Percentiles rank a stretch among this genome's conserved stretches.
Conservation (phyloP, 2,113 vertebrate genomes). For the Cyprinodon brontotheroides region DNA sequence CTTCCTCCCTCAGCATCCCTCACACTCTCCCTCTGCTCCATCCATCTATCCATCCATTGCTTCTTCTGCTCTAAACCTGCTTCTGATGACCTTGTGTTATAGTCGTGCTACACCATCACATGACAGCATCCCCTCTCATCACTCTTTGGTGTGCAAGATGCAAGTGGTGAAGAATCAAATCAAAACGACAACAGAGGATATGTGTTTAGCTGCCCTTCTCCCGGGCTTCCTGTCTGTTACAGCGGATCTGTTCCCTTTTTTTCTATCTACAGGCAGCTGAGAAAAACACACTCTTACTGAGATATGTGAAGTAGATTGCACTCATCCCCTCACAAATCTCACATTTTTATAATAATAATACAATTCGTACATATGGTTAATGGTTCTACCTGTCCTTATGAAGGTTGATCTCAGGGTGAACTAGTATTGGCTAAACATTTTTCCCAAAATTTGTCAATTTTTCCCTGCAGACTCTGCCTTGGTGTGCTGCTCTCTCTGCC, state of each 20-base stretch:
- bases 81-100: conserved; percentile 79
- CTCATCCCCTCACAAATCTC: conserved; percentile 9
- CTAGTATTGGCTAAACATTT: not conserved
- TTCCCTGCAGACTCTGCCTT: not conserved
- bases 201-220: conserved; percentile 30
- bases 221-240: conserved; percentile 60
- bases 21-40: conserved; percentile 32
- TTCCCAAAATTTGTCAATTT: not conserved
- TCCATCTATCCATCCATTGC: conserved; percentile 44
- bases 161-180: conserved; percentile 2
- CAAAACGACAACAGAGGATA: conserved; percentile 20
- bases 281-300: conserved; percentile 32
- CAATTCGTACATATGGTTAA: conserved; percentile 13
- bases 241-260: conserved; percentile 43
- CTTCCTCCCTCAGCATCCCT: conserved; percentile 77
- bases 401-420: not conserved
- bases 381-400: not conserved
- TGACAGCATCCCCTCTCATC: conserved; percentile 34
- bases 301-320: conserved; percentile 9
- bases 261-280: conserved; percentile 8
- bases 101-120: conserved; percentile 44
- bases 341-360: conserved; percentile 10
- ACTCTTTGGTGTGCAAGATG: conserved; percentile 26
- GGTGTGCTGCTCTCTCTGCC: not conserved
- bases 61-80: conserved; percentile 55